Conservation (phyloP, 2,113 vertebrate species). For the Campylomormyrus tamandua region DNA sequence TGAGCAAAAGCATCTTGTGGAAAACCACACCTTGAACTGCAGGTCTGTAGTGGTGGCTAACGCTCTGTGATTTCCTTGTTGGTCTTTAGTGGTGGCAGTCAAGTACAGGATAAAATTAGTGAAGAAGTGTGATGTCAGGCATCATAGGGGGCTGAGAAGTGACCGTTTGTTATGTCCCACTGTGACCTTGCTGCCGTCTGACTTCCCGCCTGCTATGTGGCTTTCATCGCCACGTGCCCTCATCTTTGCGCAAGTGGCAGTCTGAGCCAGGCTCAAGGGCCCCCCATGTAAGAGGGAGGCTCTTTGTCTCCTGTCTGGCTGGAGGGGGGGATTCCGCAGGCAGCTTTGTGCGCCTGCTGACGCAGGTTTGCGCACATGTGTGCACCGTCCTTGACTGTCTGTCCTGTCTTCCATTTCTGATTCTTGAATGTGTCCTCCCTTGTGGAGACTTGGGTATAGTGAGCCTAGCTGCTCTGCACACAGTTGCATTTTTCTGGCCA, state of each 20-base stretch:
- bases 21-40: background rate
- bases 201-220: background rate
- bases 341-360: background rate
- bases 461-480: background rate
- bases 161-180: background rate
- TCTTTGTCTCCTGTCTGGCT: background rate
- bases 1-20: background rate
- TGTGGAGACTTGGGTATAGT: background rate
- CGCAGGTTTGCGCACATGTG: background rate
- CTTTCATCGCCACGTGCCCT: background rate
- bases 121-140: background rate
- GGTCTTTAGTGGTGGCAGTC: background rate
- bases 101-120: background rate
- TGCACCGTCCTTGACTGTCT: background rate
- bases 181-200: background rate
- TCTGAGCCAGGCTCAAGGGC: background rate
- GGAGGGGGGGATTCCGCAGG: background rate
- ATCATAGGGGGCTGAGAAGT: background rate
- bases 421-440: background rate
- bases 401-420: background rate
- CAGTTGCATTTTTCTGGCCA: background rate
- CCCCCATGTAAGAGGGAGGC: background rate
- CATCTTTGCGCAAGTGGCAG: background rate
- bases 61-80: background rate
- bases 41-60: background rate